Evolutionary conservation across 2,797 vertebrate species (phyloP).

Genomic region (Sebastes kiyomatsui): DNA sequence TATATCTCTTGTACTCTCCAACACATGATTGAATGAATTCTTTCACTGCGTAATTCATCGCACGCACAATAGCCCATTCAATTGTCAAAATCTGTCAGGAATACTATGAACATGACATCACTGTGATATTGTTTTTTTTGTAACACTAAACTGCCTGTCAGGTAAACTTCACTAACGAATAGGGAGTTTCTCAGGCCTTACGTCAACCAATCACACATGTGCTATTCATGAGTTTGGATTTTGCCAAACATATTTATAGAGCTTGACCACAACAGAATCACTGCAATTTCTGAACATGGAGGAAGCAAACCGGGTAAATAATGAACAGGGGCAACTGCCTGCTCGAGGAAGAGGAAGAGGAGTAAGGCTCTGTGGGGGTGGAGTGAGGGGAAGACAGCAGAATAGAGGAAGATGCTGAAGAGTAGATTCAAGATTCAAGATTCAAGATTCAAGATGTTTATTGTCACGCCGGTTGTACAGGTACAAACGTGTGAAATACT

Average conservation of each 20-base stretch:
- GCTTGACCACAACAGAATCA: neutral
- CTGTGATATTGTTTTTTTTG: neutral
- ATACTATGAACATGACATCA: neutral
- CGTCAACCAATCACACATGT: neutral
- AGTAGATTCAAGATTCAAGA: neutral
- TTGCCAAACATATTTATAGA: neutral
- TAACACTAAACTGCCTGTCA: neutral
- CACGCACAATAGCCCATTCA: neutral
- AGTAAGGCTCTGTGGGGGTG: neutral
- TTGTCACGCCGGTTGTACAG: too few relatives aligned
- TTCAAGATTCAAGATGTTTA: too few relatives aligned
- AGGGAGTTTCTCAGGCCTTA: neutral
- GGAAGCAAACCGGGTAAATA: neutral
- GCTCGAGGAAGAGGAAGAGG: neutral
- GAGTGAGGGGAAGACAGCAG: neutral
- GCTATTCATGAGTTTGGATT: neutral
- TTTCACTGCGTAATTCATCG: neutral
- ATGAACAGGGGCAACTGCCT: neutral
- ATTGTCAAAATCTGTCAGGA: neutral
- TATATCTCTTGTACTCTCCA: neutral
- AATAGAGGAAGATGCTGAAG: neutral
- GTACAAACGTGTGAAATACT: too few relatives aligned
- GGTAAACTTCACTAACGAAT: neutral
- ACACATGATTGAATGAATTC: neutral
- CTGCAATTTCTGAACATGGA: neutral